Percentiles rank a stretch among this genome's conserved stretches.
These are phyloP conservation scores for Chloromyia formosa DNA, from an alignment of 2,888 invertebrate genomes.

Conservation along the genomic window DNA sequence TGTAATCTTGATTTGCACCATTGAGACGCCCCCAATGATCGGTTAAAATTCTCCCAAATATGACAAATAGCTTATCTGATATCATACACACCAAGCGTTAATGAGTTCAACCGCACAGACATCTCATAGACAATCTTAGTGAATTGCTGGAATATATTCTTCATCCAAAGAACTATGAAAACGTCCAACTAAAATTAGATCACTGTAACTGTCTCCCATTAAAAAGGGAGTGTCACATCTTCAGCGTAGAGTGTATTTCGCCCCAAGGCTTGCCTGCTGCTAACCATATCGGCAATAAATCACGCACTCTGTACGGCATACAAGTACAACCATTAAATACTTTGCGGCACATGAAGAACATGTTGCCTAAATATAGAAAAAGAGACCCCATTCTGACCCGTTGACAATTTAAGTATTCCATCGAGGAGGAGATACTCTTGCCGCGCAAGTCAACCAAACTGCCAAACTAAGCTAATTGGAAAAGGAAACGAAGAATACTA, in stretches of 20 bases:
- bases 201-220: no score
- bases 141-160: no score
- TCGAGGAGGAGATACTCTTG: not conserved
- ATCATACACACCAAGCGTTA: no score
- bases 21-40: no score
- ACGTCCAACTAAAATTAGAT: no score
- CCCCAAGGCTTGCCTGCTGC: not conserved
- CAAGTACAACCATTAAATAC: not conserved
- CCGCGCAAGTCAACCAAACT: not conserved
- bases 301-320: not conserved
- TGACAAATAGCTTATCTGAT: no score
- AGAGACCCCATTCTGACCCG: constrained; percentile 15
- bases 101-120: no score
- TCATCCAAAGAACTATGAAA: no score
- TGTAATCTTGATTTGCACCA: no score
- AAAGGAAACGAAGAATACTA: not conserved
- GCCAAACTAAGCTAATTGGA: not conserved
- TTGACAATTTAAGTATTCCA: constrained; percentile 23
- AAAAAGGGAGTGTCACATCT: no score
- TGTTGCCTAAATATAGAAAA: constrained; percentile 34
- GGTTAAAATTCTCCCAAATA: no score
- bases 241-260: not conserved
- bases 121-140: no score
- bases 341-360: constrained; percentile 9
- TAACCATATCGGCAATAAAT: constrained; percentile 10